Evolutionary conservation across 1,140 invertebrate species (phyloP), one percentile per base, ranked within the genome.

Genomic region (Diabrotica virgifera): DNA sequence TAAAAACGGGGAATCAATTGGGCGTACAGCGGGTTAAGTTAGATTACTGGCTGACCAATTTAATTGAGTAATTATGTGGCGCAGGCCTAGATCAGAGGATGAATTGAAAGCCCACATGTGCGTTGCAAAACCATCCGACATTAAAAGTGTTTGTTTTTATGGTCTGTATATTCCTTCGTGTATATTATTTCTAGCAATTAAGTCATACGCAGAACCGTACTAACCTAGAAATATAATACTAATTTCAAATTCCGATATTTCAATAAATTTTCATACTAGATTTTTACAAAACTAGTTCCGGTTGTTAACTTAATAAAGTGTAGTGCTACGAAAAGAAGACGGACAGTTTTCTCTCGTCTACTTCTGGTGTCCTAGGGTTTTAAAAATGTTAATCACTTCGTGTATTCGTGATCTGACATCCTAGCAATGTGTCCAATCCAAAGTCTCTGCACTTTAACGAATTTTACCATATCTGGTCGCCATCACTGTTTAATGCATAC

Each of bases 21-120:
- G 59, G 59, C 59, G 59, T 36, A 60, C 40, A 5, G 24, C 24
- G 12, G 46, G 46, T n/a, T 8, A 37, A 24, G 10, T 57, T 36
- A 37, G 37, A 36, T 57, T 37, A 57, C 55, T 36, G 24, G 55
- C 36, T 36, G 55, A 36, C 55, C 55, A 57, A 57, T 57, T 57
- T 57, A 57, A 57, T 57, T 57, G 55, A 36, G 12, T 57, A 57
- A 57, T 57, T 57, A 57, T 36, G 24, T 57, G 36, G 36, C 36
- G 55, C 55, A 57, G 55, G 55, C 55, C 36, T 57, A 57, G 55
- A 57, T 24, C 35, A n/a, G 40, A 46, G 40, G 36, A 57, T 57
- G 55, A 57, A 36, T 57, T 57, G 36, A 37, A 57, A 36, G 12
- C 55, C 55, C 55, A 57, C 55, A 57, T 57, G 55, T 57, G 12